Evolutionary conservation across 2,797 vertebrate genomes (phyloP), one percentile per base, ranked within the genome.

Genomic region (Mormyrus proboscirostris): DNA sequence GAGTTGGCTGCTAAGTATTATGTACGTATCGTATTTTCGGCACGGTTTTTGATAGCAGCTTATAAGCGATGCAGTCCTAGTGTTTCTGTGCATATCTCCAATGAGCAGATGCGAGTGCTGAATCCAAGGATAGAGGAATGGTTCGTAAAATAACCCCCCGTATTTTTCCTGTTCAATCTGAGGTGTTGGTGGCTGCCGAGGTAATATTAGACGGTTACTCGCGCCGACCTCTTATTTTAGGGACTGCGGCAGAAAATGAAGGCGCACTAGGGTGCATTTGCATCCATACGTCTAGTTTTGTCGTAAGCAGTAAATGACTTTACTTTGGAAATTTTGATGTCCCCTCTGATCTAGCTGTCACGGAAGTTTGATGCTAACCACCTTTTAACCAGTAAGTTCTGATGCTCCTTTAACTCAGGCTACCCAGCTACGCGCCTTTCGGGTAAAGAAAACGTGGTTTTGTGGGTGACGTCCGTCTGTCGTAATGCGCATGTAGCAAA

Each of bases 181-280:
- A 73, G 65, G n/a, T 84, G 65, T 22, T 57, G 89, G 92, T 92
- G 91, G 89, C 88, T 53, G 85, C 87, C 57, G 89, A 93, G 91
- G 93, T 93, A 92, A 92, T 82, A 29, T 88, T 88, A 85, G 33
- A 44, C 88, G 22, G 69, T 19, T 38, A 38, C 69, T 16, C 12
- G 29, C 44, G 69, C 57, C 73, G 53, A 79, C 14, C 5, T 16
- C 69, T 16, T 73, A 16, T 76, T 76, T 76, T 76, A 76, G 51
- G 38, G 41, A 22, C 41, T 82, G 76, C 41, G 2, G 76, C 76
- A 47, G 76, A 41, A 47, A 22, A 47, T 44, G 76, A 82, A 47
- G 76, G 41, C 76, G 76, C 41, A 38, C 69, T 38, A 2, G 4
- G 14, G 33, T 76, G 14, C 69, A 41, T 76, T 38, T 19, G 12